These are phyloP conservation scores for Aplysia californica DNA, from an alignment of 1,140 invertebrate genomes.

Conservation along the genomic window DNA sequence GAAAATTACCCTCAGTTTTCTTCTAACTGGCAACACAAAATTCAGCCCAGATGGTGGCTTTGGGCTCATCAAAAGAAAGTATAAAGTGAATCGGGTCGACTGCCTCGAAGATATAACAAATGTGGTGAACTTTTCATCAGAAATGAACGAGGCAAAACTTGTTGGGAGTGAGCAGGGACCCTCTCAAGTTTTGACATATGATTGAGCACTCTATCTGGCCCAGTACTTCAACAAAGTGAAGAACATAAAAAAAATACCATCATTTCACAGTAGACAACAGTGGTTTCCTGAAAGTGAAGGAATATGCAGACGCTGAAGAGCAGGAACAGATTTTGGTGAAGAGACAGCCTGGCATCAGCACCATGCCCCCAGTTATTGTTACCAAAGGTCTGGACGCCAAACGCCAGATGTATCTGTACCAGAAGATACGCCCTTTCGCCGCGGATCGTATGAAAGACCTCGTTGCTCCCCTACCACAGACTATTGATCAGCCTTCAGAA, in stretches of 20 bases:
- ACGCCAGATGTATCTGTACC: constrained; percentile 34
- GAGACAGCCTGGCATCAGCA: constrained; percentile 20
- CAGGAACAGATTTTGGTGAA: background rate
- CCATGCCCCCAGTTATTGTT: constrained; percentile 23
- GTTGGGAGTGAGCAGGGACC: background rate
- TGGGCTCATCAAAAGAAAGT: constrained; percentile 23
- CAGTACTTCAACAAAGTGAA: constrained; percentile 2
- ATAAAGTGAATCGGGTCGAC: constrained; percentile 6
- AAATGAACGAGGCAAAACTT: background rate
- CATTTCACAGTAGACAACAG: background rate
- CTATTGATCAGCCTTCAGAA: constrained; percentile 1
- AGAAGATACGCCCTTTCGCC: constrained; percentile 21
- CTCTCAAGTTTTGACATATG: background rate
- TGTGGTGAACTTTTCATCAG: constrained; percentile 1
- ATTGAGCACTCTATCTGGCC: background rate
- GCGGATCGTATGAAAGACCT: constrained; percentile 19
- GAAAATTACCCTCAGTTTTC: constrained; percentile 5
- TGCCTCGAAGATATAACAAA: constrained; percentile 19
- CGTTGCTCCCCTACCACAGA: background rate
- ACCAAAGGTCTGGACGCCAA: constrained; percentile 32
- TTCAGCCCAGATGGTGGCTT: constrained; percentile 18
- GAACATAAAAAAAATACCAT: constrained; percentile 10
- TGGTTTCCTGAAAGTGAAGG: background rate
- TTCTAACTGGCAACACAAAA: constrained; percentile 24
- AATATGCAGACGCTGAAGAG: background rate